Base-by-base conservation (phyloP, 2,113 vertebrate species). In the Sinosuthora webbiana region DNA sequence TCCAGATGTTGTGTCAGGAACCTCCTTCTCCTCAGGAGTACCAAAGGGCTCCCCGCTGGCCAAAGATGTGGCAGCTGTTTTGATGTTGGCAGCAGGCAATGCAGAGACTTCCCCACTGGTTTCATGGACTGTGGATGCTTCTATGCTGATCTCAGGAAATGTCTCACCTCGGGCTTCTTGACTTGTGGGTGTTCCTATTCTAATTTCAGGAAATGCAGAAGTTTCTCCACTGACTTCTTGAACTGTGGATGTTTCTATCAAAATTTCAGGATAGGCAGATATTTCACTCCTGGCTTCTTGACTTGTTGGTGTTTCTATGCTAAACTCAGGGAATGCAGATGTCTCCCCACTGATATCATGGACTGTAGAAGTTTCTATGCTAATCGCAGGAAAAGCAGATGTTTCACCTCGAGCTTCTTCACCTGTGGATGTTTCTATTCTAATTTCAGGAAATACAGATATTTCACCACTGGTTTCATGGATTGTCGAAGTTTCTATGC, bases 381-480 rank as follows among this genome's bases (percentile, higher is more conserved):
- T 97, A 31, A 52, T 83, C 4, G 90, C 73, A 2, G 85, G 92
- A 41, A 71, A 85, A 2, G 87, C 96, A 73, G 97, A 95, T 18
- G 62, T 75, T 59, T 98, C 97, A 31, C 96, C 97, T 24, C 92
- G 97, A 28, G 91, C 94, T 83, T 97, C 97, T 19, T 80, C 95
- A 65, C 93, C 83, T 59, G 90, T 77, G 5, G 97, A 89, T 49
- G 97, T 96, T 88, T 96, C 96, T 94, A 85, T 27, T 13, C 82
- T 94, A 17, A 64, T 25, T 4, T 88, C 86, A 23, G 92, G 86
- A 70, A 87, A 73, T 9, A 28, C 56, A 73, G 94, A 42, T 2
- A 69, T 18, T 37, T 97, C 93, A 10, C 93, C 97, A 20, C 91
- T 97, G 10, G 35, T 44, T 85, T 98, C 98, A 12, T 96, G 87